Percentiles rank a stretch among this genome's conserved stretches.
phyloP scores from a whole-genome alignment of 2,888 invertebrate genomes.

The Troglohyphantes excavatus region DNA sequence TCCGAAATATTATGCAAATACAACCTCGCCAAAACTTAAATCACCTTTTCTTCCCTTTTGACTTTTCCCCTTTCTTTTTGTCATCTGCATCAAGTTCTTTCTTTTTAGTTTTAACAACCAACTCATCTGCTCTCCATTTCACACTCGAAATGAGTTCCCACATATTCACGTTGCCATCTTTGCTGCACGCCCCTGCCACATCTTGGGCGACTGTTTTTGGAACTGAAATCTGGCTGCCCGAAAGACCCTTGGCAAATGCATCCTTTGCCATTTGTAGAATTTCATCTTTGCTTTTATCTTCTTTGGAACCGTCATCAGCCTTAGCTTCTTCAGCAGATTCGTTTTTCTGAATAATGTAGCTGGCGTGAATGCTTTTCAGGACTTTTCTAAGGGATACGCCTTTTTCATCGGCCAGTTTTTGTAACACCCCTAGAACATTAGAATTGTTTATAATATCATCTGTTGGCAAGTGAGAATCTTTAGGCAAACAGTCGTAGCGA shows the following conservation, averaged over 20 bases:
- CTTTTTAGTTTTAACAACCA: conserved; percentile 27
- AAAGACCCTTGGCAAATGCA: conserved; percentile 24
- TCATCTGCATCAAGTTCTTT: conserved; percentile 10
- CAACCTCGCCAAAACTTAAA: too few species aligned
- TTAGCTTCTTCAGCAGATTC: neutral
- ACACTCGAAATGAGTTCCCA: conserved; percentile 42
- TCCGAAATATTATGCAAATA: too few species aligned
- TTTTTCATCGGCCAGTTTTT: conserved; percentile 54
- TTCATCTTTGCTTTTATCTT: neutral
- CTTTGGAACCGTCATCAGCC: neutral
- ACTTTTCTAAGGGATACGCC: conserved; percentile 45
- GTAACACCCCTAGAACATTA: conserved; percentile 9
- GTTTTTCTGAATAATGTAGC: conserved; percentile 1
- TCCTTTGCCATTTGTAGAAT: neutral
- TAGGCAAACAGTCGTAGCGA: neutral
- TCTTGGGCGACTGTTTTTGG: conserved; percentile 25
- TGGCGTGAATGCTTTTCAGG: conserved; percentile 33
- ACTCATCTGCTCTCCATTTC: conserved; percentile 49
- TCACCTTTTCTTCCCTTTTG: conserved; percentile 36
- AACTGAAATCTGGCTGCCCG: neutral
- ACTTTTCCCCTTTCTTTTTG: conserved; percentile 17
- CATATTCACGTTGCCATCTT: conserved; percentile 42
- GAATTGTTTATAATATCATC: neutral
- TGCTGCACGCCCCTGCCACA: neutral
- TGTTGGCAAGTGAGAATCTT: neutral